Base-by-base conservation (phyloP, 2,113 vertebrate species). In the Triplophysa dalaica region DNA sequence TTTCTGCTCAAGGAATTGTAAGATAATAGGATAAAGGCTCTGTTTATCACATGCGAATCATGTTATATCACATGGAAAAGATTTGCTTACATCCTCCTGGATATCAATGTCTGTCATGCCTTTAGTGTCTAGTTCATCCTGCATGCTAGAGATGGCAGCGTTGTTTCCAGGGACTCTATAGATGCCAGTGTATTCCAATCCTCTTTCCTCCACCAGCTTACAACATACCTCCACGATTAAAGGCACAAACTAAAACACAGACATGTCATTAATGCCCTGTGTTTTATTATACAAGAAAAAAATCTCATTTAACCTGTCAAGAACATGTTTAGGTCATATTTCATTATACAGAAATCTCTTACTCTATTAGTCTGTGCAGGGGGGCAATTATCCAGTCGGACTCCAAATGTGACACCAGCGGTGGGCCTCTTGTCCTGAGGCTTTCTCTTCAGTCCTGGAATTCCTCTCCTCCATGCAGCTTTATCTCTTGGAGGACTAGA, bases 111-210 rank as follows among this genome's bases (percentile, higher is more conserved):
- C 97, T 1, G 89, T 89, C 94, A 96, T 94, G 83, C 97, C 97
- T 91, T 96, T 98, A 92, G 96, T 90, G 67, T 94, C 98, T 82
- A 99, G 95, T 74, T 99, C 98, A 85, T 99, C 98, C 78, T 99
- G 98, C 96, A 99, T 95, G 89, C 94, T 98, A 78, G 97, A 98
- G 89, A 99, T 98, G 66, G 98, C 98, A 5, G 97, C 94, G 52
- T 99, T 99, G 91, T 99, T 99, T 61, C 98, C 98, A 3, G 98
- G 98, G 41, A 99, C 97, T 85, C 98, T 93, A 86, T 99, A 99
- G 90, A 99, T 99, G 73, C 98, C 98, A 0, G 97, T 99, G 89
- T 98, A 98, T 84, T 99, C 97, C 85, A 99, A 88, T 43, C 98
- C 98, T 76, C 96, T 89, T 87, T 99, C 98, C 90, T 99, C 98